Percentiles rank a stretch among this genome's conserved stretches.
phyloP scores from a whole-genome alignment of 2,797 vertebrate genomes.

The Liasis olivaceus region DNA sequence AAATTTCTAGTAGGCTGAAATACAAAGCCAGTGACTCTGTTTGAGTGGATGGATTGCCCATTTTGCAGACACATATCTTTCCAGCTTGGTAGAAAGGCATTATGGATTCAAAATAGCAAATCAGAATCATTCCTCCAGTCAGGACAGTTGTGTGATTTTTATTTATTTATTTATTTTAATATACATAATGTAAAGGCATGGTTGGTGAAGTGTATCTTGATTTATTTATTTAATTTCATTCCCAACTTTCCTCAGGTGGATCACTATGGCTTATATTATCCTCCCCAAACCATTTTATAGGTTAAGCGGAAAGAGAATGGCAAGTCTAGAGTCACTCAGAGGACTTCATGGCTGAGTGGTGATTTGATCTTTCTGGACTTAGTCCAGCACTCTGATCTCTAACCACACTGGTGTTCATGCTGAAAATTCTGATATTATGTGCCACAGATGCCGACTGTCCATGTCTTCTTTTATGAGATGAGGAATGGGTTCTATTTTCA shows the following conservation, averaged over 20 bases:
- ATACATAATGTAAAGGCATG: not conserved
- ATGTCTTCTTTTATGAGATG: conserved; percentile 41
- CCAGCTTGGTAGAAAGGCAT: not conserved
- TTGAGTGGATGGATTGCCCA: not conserved
- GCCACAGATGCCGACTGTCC: not conserved
- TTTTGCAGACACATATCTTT: not conserved
- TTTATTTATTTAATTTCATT: not conserved
- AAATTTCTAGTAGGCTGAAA: not conserved
- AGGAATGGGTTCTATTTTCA: conserved; percentile 36
- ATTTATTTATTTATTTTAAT: not conserved
- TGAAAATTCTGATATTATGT: conserved; percentile 50
- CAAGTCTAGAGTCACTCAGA: not conserved
- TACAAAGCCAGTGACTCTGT: too few species aligned
- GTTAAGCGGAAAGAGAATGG: not conserved
- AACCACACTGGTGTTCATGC: not conserved
- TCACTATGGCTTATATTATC: not conserved
- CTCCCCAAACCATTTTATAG: not conserved
- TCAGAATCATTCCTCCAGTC: not conserved
- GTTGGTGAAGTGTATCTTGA: too few species aligned
- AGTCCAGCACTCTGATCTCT: not conserved
- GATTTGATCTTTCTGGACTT: not conserved
- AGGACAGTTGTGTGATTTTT: too few species aligned
- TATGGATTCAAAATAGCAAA: too few species aligned
- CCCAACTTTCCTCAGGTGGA: not conserved
- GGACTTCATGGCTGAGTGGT: not conserved